Percentiles rank a stretch among this genome's conserved stretches.
These are phyloP conservation scores for Nasonia vitripennis DNA, from an alignment of 1,140 invertebrate species.

Conservation along the genomic window DNA sequence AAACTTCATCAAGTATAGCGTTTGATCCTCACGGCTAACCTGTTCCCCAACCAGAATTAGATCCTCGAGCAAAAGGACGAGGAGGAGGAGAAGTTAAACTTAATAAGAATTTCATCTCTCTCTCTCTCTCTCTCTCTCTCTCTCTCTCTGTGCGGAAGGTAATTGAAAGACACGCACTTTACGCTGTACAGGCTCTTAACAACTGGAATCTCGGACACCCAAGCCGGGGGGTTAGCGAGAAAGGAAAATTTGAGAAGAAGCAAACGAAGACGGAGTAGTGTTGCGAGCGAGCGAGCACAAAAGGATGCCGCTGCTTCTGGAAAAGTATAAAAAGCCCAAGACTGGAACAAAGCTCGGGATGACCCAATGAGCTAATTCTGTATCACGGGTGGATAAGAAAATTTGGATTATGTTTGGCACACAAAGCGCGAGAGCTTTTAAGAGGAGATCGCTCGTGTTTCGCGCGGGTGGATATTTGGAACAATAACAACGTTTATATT, in stretches of 20 bases:
- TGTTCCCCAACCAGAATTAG: slow-evolving; percentile 33
- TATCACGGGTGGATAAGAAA: neutral
- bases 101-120: slow-evolving; percentile 39
- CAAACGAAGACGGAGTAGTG: slow-evolving; percentile 29
- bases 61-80: neutral
- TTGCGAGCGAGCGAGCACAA: neutral
- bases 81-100: neutral
- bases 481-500: too few species aligned
- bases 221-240: neutral
- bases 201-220: neutral
- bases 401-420: neutral
- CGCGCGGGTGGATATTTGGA: too few species aligned
- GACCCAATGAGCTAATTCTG: slow-evolving; percentile 40
- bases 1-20: slow-evolving; percentile 7
- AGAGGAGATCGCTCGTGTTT: neutral
- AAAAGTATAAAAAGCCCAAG: neutral
- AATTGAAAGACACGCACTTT: slow-evolving; percentile 37
- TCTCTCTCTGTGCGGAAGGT: neutral
- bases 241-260: slow-evolving; percentile 32
- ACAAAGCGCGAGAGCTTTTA: neutral
- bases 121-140: neutral
- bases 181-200: slow-evolving; percentile 1
- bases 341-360: neutral
- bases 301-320: neutral
- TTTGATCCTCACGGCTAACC: slow-evolving; percentile 25